Evolutionary conservation across 2,797 vertebrate species (phyloP).

Genomic region (Dermochelys coriacea): DNA sequence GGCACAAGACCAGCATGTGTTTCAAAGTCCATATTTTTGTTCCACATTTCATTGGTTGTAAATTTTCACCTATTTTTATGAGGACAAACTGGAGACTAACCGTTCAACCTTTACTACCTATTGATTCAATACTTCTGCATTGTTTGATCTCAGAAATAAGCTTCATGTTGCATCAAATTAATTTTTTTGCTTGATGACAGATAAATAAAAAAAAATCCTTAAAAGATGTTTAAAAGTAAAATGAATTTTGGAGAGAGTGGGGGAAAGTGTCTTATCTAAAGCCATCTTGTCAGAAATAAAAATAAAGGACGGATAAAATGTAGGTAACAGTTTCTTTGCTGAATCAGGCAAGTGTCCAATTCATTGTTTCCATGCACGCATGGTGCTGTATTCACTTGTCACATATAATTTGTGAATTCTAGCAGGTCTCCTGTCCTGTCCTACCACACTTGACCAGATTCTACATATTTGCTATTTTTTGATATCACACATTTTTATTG

Average conservation of each 20-base stretch:
- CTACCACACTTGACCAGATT: neutral
- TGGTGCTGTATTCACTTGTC: conserved; percentile 57
- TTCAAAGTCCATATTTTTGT: neutral
- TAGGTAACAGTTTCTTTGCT: conserved; percentile 49
- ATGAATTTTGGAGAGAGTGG: neutral
- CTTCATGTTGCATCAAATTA: conserved; percentile 30
- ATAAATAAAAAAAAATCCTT: conserved; percentile 21
- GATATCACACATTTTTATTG: conserved; percentile 1
- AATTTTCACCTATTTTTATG: neutral
- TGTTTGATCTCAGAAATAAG: conserved; percentile 8
- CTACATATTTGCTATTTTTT: conserved; percentile 8
- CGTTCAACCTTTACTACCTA: conserved; percentile 31
- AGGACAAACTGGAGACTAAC: conserved; percentile 8
- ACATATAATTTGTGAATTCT: conserved; percentile 55
- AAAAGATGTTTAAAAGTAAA: conserved; percentile 41
- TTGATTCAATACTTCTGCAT: conserved; percentile 31
- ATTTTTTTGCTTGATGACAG: neutral
- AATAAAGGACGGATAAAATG: conserved; percentile 20
- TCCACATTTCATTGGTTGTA: neutral
- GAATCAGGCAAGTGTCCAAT: conserved; percentile 56
- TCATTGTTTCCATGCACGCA: conserved; percentile 10
- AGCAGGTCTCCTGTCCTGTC: conserved; percentile 4
- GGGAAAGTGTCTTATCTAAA: neutral
- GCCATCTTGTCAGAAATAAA: conserved; percentile 21
- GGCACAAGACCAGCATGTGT: neutral